These are phyloP conservation scores for Drosophila mulleri DNA, from an alignment of 2,888 invertebrate species.

Conservation along the genomic window DNA sequence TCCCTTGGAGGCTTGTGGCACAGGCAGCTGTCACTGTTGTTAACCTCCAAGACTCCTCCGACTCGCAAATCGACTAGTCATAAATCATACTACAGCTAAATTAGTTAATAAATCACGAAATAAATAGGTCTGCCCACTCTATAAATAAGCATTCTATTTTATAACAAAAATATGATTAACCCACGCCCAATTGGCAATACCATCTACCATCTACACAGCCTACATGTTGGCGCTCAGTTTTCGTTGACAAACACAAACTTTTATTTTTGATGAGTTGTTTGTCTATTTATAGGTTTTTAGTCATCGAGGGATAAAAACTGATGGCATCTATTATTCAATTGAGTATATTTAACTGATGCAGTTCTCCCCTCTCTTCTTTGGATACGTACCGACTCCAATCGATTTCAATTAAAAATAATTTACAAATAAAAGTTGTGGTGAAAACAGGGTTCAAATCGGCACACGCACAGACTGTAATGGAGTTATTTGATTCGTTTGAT, in stretches of 20 bases:
- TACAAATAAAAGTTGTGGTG: slow-evolving; percentile 56
- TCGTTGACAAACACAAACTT: not conserved
- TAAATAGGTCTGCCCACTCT: not conserved
- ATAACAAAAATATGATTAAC: not conserved
- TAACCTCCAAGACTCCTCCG: slow-evolving; percentile 17
- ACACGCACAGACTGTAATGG: slow-evolving; percentile 30
- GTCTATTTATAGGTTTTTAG: not conserved
- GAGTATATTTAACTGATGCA: slow-evolving; percentile 67
- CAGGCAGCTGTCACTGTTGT: slow-evolving; percentile 41
- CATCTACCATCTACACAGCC: not conserved
- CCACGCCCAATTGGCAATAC: not conserved
- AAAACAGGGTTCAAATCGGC: slow-evolving; percentile 31
- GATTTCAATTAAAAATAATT: slow-evolving; percentile 81
- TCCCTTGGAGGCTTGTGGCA: slow-evolving; percentile 30
- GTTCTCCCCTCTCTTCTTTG: slow-evolving; percentile 28
- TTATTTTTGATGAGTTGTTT: not conserved
- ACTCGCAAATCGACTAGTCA: slow-evolving; percentile 29
- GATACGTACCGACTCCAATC: slow-evolving; percentile 67
- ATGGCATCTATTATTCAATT: slow-evolving; percentile 31
- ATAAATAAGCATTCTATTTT: not conserved
- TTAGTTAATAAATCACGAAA: slow-evolving; percentile 73
- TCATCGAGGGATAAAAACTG: not conserved
- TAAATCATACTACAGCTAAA: slow-evolving; percentile 70
- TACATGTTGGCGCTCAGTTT: not conserved
- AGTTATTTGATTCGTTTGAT: slow-evolving; percentile 51